These are phyloP conservation scores for Melanotaenia duboulayi DNA, from an alignment of 2,113 vertebrate species.

Conservation along the genomic window DNA sequence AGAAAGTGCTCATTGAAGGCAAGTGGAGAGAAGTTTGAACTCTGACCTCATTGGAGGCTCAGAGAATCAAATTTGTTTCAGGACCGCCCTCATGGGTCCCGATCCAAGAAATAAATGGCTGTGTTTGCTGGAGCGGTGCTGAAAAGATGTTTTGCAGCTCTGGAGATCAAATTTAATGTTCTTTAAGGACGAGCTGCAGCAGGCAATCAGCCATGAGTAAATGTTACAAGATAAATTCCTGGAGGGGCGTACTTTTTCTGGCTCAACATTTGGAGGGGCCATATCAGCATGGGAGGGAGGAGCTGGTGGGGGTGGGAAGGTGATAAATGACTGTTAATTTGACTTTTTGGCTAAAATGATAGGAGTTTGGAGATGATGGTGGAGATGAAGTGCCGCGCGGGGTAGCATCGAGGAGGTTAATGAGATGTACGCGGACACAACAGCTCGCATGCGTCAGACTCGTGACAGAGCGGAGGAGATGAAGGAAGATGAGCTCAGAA, in stretches of 20 bases:
- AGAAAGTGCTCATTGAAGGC: neutral
- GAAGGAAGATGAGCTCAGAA: slow-evolving; percentile 25
- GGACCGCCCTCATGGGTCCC: neutral
- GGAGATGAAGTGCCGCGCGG: slow-evolving; percentile 33
- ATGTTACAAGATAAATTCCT: slow-evolving; percentile 68
- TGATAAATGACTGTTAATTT: slow-evolving; percentile 49
- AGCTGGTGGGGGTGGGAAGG: neutral
- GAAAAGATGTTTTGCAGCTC: slow-evolving; percentile 48
- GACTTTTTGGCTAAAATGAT: slow-evolving; percentile 37
- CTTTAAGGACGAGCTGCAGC: slow-evolving; percentile 35
- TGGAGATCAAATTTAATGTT: slow-evolving; percentile 51
- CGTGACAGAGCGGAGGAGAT: slow-evolving; percentile 54
- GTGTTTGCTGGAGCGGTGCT: slow-evolving; percentile 22
- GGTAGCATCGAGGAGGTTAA: slow-evolving; percentile 49
- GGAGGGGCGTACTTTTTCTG: slow-evolving; percentile 36
- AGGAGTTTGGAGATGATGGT: slow-evolving; percentile 42
- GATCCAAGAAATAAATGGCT: slow-evolving; percentile 31
- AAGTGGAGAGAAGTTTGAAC: slow-evolving; percentile 40
- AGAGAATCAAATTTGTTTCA: slow-evolving; percentile 11
- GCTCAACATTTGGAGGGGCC: slow-evolving; percentile 32
- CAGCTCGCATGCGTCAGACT: slow-evolving; percentile 67
- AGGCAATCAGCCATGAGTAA: slow-evolving; percentile 57
- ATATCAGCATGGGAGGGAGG: slow-evolving; percentile 13
- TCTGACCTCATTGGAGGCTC: slow-evolving; percentile 48
- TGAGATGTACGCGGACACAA: slow-evolving; percentile 48